Conservation (phyloP, 2,113 vertebrate genomes). For the Dunckerocampus dactyliophorus region DNA sequence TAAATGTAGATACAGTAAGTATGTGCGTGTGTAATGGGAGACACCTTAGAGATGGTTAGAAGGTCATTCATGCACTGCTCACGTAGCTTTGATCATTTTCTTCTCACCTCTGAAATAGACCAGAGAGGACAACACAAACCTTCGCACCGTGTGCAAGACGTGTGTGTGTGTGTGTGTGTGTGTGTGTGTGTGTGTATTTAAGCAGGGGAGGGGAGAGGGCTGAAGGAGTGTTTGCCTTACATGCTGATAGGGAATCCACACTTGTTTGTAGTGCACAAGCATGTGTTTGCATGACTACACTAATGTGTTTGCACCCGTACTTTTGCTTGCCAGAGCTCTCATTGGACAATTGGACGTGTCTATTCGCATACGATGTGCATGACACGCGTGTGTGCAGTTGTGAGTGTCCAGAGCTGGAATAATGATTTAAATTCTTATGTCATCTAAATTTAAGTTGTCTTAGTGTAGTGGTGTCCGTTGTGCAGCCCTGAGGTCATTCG, state of each 20-base stretch:
- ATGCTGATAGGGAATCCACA: conserved; percentile 36
- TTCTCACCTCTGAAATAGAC: conserved; percentile 70
- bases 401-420: conserved; percentile 4
- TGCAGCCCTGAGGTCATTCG: too few species aligned
- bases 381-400: conserved; percentile 1
- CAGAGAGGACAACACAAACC: conserved; percentile 40
- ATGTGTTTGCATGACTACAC: conserved; percentile 52
- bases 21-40: conserved; percentile 50
- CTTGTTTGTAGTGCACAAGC: conserved; percentile 56
- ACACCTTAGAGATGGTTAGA: conserved; percentile 62
- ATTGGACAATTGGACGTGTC: conserved; percentile 26
- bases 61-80: conserved; percentile 63
- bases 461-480: too few species aligned
- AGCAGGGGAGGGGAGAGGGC: conserved; percentile 4
- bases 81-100: conserved; percentile 70
- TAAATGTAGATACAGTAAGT: conserved; percentile 11
- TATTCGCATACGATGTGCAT: conserved; percentile 6
- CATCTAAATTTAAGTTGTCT: conserved; percentile 10
- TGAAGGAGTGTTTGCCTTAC: conserved; percentile 7
- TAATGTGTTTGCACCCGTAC: conserved; percentile 41
- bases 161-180: conserved; percentile 14
- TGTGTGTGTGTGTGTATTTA: conserved; percentile 2
- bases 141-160: conserved; percentile 12
- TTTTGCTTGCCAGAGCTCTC: conserved; percentile 30
- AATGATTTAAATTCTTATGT: conserved; percentile 11